phyloP scores from a whole-genome alignment of 1,140 invertebrate genomes.

The Cherax quadricarinatus region DNA sequence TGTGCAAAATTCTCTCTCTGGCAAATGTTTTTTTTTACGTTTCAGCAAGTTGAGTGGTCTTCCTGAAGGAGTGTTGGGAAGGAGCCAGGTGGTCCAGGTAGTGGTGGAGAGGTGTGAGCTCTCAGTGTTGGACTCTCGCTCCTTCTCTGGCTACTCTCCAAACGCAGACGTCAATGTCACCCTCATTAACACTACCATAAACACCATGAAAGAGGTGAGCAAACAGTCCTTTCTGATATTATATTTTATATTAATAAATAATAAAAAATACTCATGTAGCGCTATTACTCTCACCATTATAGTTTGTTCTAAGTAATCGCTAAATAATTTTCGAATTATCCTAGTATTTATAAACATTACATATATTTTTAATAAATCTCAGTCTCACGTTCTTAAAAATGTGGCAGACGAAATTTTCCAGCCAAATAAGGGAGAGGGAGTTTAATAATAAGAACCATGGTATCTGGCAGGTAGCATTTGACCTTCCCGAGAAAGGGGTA shows the following conservation, averaged over 20 bases:
- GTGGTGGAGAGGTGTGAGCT: background rate
- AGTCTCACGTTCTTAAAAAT: no score
- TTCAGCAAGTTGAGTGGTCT: background rate
- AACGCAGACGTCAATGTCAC: background rate
- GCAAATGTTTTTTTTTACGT: no score
- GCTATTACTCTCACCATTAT: background rate
- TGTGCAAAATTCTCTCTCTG: no score
- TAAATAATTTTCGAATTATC: no score
- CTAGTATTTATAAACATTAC: no score
- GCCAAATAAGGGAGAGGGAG: no score
- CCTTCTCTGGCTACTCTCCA: background rate
- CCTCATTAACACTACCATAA: background rate
- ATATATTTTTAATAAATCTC: no score
- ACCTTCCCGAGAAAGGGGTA: background rate
- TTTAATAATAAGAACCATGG: no score
- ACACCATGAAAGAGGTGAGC: background rate
- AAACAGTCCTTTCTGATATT: background rate
- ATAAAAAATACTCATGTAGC: background rate
- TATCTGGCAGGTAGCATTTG: slow-evolving; percentile 5
- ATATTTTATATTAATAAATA: background rate
- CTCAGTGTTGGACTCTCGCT: background rate
- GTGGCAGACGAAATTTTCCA: no score
- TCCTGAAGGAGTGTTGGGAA: background rate
- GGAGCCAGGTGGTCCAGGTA: background rate
- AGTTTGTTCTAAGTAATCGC: background rate